These are phyloP conservation scores for Montipora efflorescens DNA, from an alignment of 64 coral and sea anemone species.

Conservation along the genomic window DNA sequence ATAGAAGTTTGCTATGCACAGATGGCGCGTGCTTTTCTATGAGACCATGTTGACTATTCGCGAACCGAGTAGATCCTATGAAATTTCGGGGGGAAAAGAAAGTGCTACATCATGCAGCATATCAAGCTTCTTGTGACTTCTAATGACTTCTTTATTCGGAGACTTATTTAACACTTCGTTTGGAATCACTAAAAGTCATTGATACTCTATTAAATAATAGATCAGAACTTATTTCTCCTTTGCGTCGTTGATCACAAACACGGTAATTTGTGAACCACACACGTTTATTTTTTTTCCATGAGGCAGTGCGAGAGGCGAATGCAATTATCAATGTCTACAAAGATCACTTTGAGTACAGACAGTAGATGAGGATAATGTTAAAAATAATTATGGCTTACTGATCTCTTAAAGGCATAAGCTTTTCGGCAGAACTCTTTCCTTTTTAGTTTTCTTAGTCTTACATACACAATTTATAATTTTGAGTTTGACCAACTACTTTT, in stretches of 20 bases:
- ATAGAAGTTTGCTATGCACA: not conserved
- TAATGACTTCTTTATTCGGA: constrained; percentile 21
- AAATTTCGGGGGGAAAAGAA: not conserved
- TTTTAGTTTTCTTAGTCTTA: not conserved
- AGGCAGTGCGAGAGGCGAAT: not conserved
- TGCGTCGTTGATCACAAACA: not conserved
- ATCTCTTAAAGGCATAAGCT: not conserved
- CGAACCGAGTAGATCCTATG: not conserved
- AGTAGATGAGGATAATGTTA: not conserved
- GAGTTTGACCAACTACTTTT: not conserved
- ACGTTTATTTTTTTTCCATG: not conserved
- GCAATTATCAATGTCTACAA: not conserved
- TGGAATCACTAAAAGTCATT: constrained; percentile 34
- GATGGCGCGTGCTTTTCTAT: not conserved
- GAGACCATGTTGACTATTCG: not conserved
- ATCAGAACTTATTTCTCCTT: not conserved
- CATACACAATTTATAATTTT: not conserved
- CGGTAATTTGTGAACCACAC: not conserved
- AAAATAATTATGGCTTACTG: not conserved
- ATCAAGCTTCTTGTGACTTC: constrained; percentile 15
- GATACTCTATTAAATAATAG: constrained; percentile 42
- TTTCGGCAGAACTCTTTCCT: not conserved
- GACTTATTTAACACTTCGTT: not conserved
- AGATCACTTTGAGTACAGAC: not conserved
- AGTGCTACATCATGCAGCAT: not conserved